Evolutionary conservation across 2,888 invertebrate genomes (phyloP).

Genomic region (Noctua janthe): DNA sequence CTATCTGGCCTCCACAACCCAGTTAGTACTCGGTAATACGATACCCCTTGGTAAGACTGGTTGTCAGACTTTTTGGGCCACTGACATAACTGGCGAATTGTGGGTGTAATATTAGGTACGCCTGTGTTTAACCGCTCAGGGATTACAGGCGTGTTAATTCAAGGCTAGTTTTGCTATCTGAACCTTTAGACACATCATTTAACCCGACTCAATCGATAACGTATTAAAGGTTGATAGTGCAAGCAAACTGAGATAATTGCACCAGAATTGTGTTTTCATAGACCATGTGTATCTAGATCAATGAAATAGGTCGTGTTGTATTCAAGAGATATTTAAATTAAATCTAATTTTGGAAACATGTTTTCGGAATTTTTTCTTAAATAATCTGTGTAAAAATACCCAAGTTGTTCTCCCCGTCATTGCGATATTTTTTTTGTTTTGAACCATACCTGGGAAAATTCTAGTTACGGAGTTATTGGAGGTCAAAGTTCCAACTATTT

Average conservation of each 20-base stretch:
- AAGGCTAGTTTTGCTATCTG: conserved; percentile 30
- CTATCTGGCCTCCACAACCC: no score
- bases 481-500: no score
- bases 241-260: conserved; percentile 4
- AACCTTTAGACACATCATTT: neutral
- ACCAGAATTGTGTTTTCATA: conserved; percentile 33
- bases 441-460: no score
- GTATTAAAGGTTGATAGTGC: conserved; percentile 13
- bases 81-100: neutral
- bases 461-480: no score
- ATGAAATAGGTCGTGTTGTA: conserved; percentile 10
- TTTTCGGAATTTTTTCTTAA: neutral
- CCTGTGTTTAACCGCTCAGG: neutral
- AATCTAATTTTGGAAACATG: neutral
- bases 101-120: neutral
- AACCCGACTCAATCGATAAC: conserved; percentile 8
- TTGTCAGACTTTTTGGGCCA: no score
- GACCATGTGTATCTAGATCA: conserved; percentile 26
- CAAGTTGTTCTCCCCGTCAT: no score
- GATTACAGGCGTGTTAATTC: neutral
- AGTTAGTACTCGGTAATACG: no score
- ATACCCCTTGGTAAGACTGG: no score
- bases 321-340: neutral
- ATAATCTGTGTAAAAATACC: no score
- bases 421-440: no score